Conservation (phyloP, 1,140 invertebrate species). For the Drosophila virilis region DNA sequence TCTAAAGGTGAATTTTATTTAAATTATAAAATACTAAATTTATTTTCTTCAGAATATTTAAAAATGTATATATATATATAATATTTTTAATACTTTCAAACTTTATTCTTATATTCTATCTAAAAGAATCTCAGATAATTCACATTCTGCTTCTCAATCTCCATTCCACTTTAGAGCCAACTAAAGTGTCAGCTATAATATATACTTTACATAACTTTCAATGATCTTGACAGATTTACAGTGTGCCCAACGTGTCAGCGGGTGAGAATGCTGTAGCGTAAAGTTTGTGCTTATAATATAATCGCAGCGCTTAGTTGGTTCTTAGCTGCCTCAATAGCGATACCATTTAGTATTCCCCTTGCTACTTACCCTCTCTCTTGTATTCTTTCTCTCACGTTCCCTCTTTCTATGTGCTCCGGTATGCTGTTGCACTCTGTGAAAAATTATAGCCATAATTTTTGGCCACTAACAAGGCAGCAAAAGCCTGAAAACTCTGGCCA, state of each 20-base stretch:
- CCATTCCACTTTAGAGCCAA: background rate
- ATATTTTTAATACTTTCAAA: too few species aligned
- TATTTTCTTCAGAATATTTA: too few species aligned
- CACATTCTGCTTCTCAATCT: background rate
- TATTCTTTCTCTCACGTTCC: slow-evolving; percentile 9
- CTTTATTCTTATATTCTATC: too few species aligned
- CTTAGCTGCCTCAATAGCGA: slow-evolving; percentile 24
- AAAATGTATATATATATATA: too few species aligned
- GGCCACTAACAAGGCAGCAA: slow-evolving; percentile 72
- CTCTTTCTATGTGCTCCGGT: background rate
- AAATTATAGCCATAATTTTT: slow-evolving; percentile 79
- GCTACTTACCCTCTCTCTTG: slow-evolving; percentile 1
- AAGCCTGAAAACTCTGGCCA: slow-evolving; percentile 40
- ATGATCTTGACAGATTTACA: slow-evolving; percentile 66
- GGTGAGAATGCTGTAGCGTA: slow-evolving; percentile 26
- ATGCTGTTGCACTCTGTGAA: slow-evolving; percentile 52
- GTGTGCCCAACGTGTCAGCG: slow-evolving; percentile 32
- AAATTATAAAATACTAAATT: too few species aligned
- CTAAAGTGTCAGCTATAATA: slow-evolving; percentile 26
- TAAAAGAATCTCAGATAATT: too few species aligned
- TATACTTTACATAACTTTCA: slow-evolving; percentile 58
- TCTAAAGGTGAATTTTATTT: too few species aligned
- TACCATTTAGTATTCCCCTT: slow-evolving; percentile 6
- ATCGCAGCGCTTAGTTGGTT: slow-evolving; percentile 38
- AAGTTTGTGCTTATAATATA: slow-evolving; percentile 59